Conservation (phyloP, 2,113 vertebrate species). For the Gnathonemus echidnorhynchus region DNA sequence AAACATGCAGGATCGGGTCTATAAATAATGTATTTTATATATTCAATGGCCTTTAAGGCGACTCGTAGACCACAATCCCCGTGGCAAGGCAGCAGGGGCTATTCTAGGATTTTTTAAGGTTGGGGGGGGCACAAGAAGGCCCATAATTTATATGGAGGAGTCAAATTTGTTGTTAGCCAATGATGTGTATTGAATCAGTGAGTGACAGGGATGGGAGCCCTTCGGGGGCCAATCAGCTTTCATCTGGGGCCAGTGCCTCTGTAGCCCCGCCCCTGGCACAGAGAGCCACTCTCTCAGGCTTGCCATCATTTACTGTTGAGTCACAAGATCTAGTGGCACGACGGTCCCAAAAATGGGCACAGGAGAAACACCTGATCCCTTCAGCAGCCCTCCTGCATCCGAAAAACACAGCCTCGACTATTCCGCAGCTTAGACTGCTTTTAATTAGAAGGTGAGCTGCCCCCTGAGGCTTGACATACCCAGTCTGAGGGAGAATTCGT, state of each 20-base stretch:
- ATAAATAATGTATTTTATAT: conserved; percentile 59
- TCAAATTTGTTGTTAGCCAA: not conserved
- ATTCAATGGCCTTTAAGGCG: conserved; percentile 53
- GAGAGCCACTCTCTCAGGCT: not conserved
- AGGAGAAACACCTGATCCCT: not conserved
- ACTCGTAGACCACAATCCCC: conserved; percentile 29
- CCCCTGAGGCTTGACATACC: conserved; percentile 55
- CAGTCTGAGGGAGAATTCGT: conserved; percentile 83
- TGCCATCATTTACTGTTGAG: not conserved
- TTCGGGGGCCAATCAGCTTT: not conserved
- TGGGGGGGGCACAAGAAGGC: not conserved
- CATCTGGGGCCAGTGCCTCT: not conserved
- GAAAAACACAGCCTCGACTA: not conserved
- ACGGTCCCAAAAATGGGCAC: not conserved
- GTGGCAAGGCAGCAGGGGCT: not conserved
- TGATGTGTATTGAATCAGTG: not conserved
- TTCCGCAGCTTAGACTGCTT: not conserved
- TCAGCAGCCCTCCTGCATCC: not conserved
- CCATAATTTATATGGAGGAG: not conserved
- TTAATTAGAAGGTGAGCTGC: not conserved
- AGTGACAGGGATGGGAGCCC: not conserved
- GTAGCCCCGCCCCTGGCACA: not conserved
- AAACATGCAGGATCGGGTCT: conserved; percentile 59
- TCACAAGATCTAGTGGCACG: not conserved
- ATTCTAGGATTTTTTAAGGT: not conserved